Percentiles rank a stretch among this genome's conserved stretches.
phyloP scores from a whole-genome alignment of 2,113 vertebrate species.

The Suricata suricatta region DNA sequence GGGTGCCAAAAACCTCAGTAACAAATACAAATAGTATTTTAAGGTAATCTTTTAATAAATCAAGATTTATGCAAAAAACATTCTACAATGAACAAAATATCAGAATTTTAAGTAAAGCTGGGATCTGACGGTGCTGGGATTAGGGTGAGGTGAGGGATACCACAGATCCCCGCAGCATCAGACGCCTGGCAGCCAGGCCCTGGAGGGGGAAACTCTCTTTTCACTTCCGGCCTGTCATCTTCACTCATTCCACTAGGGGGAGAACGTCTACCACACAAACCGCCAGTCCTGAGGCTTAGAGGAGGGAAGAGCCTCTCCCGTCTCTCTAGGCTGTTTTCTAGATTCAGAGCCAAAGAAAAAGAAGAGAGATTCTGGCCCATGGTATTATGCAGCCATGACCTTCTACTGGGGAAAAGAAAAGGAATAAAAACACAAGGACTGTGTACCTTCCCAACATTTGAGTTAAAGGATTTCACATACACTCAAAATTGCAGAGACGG shows the following conservation, averaged over 20 bases:
- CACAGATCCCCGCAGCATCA: accelerated
- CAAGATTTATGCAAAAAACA: neutral
- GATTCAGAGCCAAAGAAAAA: neutral
- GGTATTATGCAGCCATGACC: neutral
- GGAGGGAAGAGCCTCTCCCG: neutral
- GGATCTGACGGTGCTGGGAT: neutral
- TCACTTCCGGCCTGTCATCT: neutral
- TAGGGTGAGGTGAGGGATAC: neutral
- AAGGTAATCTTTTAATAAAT: neutral
- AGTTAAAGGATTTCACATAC: neutral
- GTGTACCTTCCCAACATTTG: neutral
- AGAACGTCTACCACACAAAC: neutral
- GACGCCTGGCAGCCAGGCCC: neutral
- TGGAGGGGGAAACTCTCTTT: neutral
- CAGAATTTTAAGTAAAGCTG: neutral
- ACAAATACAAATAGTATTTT: neutral
- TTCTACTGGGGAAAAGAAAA: neutral
- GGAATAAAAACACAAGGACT: neutral
- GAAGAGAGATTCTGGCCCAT: neutral
- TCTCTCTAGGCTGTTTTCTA: neutral
- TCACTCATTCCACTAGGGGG: neutral
- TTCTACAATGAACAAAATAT: neutral
- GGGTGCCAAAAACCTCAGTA: neutral
- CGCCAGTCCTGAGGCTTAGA: neutral
- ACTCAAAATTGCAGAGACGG: neutral